Evolutionary conservation across 2,888 invertebrate species (phyloP).

Genomic region (Aleiodes leptofemur): DNA sequence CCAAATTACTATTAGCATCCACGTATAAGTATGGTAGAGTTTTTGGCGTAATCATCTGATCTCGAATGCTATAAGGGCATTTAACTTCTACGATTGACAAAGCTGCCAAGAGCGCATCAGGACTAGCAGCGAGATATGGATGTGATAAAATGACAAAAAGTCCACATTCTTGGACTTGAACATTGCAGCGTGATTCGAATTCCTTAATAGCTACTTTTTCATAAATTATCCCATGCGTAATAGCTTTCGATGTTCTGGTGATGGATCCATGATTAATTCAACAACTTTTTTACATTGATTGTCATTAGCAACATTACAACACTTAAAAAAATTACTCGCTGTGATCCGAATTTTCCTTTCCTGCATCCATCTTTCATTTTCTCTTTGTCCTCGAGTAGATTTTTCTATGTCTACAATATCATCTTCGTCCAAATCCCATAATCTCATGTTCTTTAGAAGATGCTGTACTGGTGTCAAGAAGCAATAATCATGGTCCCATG

Average conservation of each 20-base stretch:
- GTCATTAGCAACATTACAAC: neutral
- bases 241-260: neutral
- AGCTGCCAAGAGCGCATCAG: neutral
- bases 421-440: too few relatives aligned
- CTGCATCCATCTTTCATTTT: too few relatives aligned
- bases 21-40: neutral
- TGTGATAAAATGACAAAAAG: neutral
- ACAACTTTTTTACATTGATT: neutral
- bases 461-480: too few relatives aligned
- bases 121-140: neutral
- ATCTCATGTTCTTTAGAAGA: too few relatives aligned
- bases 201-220: neutral
- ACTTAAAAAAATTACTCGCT: neutral
- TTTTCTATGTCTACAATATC: too few relatives aligned
- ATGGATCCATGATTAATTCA: too few relatives aligned
- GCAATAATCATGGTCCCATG: too few relatives aligned
- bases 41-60: neutral
- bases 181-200: neutral
- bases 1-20: neutral
- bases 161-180: neutral
- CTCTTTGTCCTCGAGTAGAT: too few relatives aligned
- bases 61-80: neutral
- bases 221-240: constrained; percentile 10
- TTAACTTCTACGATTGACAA: neutral
- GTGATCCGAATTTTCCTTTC: neutral